Evolutionary conservation across 2,888 invertebrate species (phyloP).

Genomic region (Spodoptera exigua): DNA sequence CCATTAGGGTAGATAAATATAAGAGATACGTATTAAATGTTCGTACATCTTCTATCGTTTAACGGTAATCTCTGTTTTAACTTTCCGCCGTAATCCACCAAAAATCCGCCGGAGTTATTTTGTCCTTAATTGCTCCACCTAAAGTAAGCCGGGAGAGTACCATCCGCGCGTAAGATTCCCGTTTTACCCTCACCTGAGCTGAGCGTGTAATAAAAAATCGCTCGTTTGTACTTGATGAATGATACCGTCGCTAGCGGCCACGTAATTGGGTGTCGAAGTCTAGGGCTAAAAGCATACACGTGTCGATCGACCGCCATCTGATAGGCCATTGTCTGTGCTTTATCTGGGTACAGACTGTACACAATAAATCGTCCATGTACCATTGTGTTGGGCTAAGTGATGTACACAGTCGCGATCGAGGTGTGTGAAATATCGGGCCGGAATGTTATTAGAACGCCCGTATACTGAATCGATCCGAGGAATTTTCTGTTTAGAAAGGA

Average conservation of each 20-base stretch:
- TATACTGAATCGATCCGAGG: constrained; percentile 79
- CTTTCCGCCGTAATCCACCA: constrained; percentile 61
- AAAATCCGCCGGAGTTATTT: constrained; percentile 67
- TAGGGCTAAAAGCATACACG: constrained; percentile 87
- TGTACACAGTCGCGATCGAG: constrained; percentile 70
- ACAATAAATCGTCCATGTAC: constrained; percentile 86
- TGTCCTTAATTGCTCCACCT: constrained; percentile 73
- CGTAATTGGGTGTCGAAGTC: constrained; percentile 87
- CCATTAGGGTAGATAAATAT: constrained; percentile 9
- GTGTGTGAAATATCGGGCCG: constrained; percentile 78
- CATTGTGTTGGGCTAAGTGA: constrained; percentile 73
- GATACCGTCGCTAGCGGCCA: constrained; percentile 73
- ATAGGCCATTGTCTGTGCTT: constrained; percentile 85
- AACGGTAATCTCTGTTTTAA: constrained; percentile 56
- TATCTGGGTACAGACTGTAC: constrained; percentile 80
- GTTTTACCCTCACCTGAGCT: constrained; percentile 65
- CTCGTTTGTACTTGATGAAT: constrained; percentile 84
- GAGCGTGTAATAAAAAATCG: constrained; percentile 74
- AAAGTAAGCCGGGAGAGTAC: constrained; percentile 63
- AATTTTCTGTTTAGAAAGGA: constrained; percentile 72
- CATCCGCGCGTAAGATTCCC: constrained; percentile 67
- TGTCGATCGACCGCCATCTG: constrained; percentile 80
- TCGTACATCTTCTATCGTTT: constrained; percentile 28
- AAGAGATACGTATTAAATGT: constrained; percentile 5
- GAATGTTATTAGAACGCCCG: constrained; percentile 84